These are phyloP conservation scores for Myxocyprinus asiaticus DNA, from an alignment of 2,113 vertebrate genomes.

Conservation along the genomic window DNA sequence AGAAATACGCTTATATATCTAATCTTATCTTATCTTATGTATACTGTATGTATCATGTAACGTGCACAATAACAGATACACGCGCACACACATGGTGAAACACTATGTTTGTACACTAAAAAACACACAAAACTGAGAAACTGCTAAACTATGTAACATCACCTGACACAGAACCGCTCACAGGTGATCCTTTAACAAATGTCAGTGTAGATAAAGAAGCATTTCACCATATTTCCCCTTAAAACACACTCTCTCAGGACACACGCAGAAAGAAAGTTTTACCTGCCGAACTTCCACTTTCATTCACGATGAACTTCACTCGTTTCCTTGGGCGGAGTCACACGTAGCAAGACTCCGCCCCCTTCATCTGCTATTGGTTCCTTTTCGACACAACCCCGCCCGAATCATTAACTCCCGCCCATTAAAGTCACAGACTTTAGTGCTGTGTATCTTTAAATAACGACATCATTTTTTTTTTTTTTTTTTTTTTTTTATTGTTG, in stretches of 20 bases:
- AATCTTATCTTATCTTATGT: no score
- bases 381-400: not conserved
- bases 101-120: not conserved
- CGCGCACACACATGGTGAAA: not conserved
- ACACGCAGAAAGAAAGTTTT: not conserved
- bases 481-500: no score
- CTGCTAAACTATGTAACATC: not conserved
- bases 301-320: not conserved
- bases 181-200: not conserved
- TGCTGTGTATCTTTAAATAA: no score
- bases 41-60: not conserved
- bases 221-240: not conserved
- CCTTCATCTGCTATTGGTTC: not conserved
- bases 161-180: not conserved
- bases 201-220: no score
- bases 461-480: no score
- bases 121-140: not conserved
- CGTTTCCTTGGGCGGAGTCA: not conserved
- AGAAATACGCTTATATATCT: no score
- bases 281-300: slow-evolving; percentile 26
- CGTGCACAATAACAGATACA: not conserved
- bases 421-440: no score
- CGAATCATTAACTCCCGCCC: no score
- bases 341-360: not conserved
- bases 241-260: not conserved